A percentile compares a stretch with the other conserved stretches of the same genome.
Conservation (phyloP, 1,140 invertebrate genomes). For the Delia radicum region DNA sequence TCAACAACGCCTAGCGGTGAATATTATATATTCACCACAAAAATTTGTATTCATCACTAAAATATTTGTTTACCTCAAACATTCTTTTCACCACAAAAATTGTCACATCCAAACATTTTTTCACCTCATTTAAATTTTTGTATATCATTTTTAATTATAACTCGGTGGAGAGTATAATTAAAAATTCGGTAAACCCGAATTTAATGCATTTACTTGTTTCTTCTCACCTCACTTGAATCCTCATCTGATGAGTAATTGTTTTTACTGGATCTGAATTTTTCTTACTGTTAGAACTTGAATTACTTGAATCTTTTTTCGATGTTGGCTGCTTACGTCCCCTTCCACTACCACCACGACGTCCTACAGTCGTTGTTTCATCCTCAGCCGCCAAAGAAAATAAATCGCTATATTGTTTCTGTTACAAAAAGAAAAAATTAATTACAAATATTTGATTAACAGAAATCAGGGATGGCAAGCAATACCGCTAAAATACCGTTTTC, state of each 20-base stretch:
- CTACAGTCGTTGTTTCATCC: conserved; percentile 65
- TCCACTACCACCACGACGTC: conserved; percentile 48
- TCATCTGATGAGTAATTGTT: conserved; percentile 52
- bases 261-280: conserved; percentile 49
- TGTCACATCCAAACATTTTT: too few species aligned
- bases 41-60: too few species aligned
- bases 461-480: too few species aligned
- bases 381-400: conserved; percentile 88
- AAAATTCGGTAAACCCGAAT: neutral
- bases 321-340: conserved; percentile 50
- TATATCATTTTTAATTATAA: too few species aligned
- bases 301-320: conserved; percentile 51
- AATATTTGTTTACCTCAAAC: too few species aligned
- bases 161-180: too few species aligned
- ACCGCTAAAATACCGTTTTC: too few species aligned
- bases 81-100: too few species aligned
- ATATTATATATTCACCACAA: too few species aligned
- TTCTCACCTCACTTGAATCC: conserved; percentile 46
- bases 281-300: conserved; percentile 45
- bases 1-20: too few species aligned
- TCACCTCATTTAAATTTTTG: neutral
- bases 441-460: conserved; percentile 17
- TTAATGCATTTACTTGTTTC: too few species aligned
- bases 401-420: conserved; percentile 85
- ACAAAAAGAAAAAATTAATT: conserved; percentile 37